Evolutionary conservation across 2,888 invertebrate species (phyloP).

Genomic region (Amblyjoppa fuscipennis): DNA sequence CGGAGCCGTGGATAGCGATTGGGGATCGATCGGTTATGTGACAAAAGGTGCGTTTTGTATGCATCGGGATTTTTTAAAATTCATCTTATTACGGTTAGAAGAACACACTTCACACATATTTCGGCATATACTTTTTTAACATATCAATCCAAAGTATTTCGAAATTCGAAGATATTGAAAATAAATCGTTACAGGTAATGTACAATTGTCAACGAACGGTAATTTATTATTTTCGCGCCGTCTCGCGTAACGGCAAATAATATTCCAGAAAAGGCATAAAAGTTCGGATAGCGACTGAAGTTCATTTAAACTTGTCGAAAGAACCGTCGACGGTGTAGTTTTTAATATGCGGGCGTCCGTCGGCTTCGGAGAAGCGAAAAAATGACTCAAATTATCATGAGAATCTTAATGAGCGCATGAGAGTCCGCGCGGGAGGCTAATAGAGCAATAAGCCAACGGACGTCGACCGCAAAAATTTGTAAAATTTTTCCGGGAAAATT

Average conservation of each 20-base stretch:
- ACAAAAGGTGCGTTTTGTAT: background rate
- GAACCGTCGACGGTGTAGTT: background rate
- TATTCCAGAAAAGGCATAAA: background rate
- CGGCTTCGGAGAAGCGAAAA: conserved; percentile 35
- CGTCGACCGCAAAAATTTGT: conserved; percentile 41
- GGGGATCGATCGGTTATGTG: background rate
- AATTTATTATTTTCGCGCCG: background rate
- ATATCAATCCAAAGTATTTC: background rate
- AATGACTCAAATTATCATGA: conserved; percentile 36
- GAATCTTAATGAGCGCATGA: conserved; percentile 49
- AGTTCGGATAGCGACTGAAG: background rate
- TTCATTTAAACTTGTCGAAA: background rate
- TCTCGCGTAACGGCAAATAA: background rate
- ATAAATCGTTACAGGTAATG: background rate
- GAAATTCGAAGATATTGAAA: background rate
- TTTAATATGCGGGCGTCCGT: background rate
- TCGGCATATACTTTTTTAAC: background rate
- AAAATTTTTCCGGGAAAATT: conserved; percentile 60
- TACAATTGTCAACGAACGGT: background rate
- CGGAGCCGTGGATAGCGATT: conserved; percentile 22
- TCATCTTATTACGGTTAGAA: no score
- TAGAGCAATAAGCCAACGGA: conserved; percentile 15
- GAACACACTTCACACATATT: no score
- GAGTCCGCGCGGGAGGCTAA: conserved; percentile 13
- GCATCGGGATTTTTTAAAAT: background rate